Conservation (phyloP, 2,888 invertebrate genomes). For the Phymatocera aterrima region DNA sequence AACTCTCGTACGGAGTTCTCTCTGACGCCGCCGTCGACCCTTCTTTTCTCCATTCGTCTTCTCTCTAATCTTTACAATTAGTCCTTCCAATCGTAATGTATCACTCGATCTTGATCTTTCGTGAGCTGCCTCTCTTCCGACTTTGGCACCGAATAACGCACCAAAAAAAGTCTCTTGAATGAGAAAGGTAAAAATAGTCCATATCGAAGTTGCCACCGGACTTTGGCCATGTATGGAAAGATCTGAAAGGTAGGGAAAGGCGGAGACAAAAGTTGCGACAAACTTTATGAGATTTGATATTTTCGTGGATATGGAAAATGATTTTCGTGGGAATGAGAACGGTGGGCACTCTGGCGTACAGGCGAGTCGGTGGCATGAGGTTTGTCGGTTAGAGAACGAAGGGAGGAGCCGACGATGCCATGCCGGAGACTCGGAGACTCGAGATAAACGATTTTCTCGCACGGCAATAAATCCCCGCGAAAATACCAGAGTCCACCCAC, state of each 20-base stretch:
- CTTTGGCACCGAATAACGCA: neutral
- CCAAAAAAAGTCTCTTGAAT: neutral
- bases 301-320: constrained; percentile 37
- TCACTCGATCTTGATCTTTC: constrained; percentile 16
- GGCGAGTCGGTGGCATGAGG: constrained; percentile 49
- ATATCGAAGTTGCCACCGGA: neutral
- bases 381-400: constrained; percentile 60
- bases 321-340: constrained; percentile 43
- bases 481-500: constrained; percentile 62
- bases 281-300: constrained; percentile 38
- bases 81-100: constrained; percentile 14
- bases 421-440: constrained; percentile 44
- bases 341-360: constrained; percentile 39
- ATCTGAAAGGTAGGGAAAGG: neutral
- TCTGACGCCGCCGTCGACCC: neutral
- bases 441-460: constrained; percentile 59
- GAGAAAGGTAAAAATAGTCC: neutral
- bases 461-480: constrained; percentile 49
- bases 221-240: neutral
- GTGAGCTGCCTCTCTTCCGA: neutral
- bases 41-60: constrained; percentile 19
- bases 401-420: constrained; percentile 55
- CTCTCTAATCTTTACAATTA: constrained; percentile 31
- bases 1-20: neutral
- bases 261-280: neutral